phyloP scores from a whole-genome alignment of 1,140 invertebrate genomes.

The Heliconius himera region DNA sequence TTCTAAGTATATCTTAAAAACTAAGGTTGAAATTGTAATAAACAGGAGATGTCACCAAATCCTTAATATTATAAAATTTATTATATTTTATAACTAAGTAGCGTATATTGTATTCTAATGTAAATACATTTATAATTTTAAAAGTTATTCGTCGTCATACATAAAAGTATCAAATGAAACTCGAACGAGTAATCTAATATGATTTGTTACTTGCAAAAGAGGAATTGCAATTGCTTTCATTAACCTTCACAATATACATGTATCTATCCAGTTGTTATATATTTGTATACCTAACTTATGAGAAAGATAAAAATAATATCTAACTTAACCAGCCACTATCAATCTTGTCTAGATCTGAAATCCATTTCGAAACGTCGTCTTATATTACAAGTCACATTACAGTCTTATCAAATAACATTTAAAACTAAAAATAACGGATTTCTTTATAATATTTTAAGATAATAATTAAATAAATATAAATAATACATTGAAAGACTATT shows the following conservation, averaged over 20 bases:
- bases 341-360: neutral
- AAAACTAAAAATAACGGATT: neutral
- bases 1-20: neutral
- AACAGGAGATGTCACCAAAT: neutral
- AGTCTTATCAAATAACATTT: no score
- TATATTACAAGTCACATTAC: no score
- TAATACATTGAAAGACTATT: neutral
- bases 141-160: neutral
- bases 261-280: neutral
- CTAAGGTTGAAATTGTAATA: neutral
- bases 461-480: neutral
- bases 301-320: slow-evolving; percentile 3
- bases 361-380: neutral
- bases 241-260: neutral
- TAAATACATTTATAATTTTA: neutral
- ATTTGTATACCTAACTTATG: neutral
- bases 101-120: neutral
- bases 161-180: neutral
- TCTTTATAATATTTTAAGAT: neutral
- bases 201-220: neutral
- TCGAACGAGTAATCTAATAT: neutral
- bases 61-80: neutral
- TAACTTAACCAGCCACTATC: neutral
- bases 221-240: neutral
- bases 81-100: neutral